phyloP scores from a whole-genome alignment of 2,797 vertebrate species.

The Alosa sapidissima region DNA sequence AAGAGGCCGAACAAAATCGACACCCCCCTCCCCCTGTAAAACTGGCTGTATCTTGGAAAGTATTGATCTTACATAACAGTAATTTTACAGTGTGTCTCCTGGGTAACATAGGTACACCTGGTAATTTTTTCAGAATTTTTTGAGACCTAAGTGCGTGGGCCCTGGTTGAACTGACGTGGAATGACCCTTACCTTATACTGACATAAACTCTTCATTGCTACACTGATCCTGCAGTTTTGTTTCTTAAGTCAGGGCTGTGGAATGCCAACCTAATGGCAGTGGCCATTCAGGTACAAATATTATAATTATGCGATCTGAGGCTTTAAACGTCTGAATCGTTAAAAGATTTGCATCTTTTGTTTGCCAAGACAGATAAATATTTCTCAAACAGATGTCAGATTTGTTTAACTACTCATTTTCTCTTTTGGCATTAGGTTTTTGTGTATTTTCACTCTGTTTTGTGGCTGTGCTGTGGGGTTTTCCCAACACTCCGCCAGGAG shows the following conservation, averaged over 20 bases:
- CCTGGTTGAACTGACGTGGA: too few species aligned
- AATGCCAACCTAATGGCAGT: not conserved
- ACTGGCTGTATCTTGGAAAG: too few species aligned
- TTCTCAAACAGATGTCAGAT: not conserved
- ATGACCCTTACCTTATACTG: not conserved
- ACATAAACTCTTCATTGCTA: not conserved
- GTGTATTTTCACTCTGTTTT: conserved; percentile 3
- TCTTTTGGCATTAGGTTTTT: not conserved
- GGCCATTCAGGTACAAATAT: not conserved
- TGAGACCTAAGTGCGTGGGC: too few species aligned
- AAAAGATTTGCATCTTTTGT: not conserved
- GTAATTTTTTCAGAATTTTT: too few species aligned
- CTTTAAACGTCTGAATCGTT: not conserved
- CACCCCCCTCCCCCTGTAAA: too few species aligned
- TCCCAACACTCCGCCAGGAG: not conserved
- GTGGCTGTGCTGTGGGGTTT: conserved; percentile 1
- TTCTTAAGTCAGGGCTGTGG: not conserved
- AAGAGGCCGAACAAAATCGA: too few species aligned
- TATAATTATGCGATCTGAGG: not conserved
- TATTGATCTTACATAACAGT: too few species aligned
- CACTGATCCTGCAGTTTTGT: not conserved
- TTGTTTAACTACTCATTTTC: not conserved
- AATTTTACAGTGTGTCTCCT: too few species aligned
- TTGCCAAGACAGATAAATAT: not conserved
- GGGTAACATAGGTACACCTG: too few species aligned